A percentile compares a stretch with the other conserved stretches of the same genome.
These are phyloP conservation scores for Brachionus rubens DNA, from an alignment of 1,140 invertebrate species.

Conservation along the genomic window DNA sequence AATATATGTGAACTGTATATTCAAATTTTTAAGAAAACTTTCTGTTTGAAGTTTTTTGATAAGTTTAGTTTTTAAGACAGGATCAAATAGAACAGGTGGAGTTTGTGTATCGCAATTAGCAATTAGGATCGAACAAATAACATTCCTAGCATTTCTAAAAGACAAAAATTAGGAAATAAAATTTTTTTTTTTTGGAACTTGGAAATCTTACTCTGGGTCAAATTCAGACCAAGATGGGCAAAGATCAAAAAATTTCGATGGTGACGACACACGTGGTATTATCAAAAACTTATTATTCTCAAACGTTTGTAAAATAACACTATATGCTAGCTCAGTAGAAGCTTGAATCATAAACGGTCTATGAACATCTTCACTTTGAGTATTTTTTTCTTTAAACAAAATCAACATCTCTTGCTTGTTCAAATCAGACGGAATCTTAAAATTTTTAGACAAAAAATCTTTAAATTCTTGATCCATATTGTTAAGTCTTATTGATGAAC, in stretches of 20 bases:
- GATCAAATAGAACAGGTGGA: neutral
- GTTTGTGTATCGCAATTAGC: neutral
- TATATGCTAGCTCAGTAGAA: neutral
- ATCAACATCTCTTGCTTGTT: constrained; percentile 22
- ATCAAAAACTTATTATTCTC: constrained; percentile 10
- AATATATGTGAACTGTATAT: constrained; percentile 1
- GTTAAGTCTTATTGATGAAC: neutral
- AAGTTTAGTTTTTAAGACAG: neutral
- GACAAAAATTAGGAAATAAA: too few relatives aligned
- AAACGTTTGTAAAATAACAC: neutral
- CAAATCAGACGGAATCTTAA: constrained; percentile 9
- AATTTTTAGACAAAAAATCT: constrained; percentile 21
- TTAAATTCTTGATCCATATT: neutral
- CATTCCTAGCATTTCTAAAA: neutral
- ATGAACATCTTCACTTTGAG: neutral
- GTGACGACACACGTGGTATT: constrained; percentile 13
- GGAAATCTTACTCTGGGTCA: neutral
- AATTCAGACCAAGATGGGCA: constrained; percentile 18
- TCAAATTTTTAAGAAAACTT: constrained; percentile 6
- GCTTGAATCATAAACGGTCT: constrained; percentile 8
- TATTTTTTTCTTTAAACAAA: constrained; percentile 36
- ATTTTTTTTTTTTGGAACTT: too few relatives aligned
- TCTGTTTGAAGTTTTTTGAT: neutral
- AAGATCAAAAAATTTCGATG: constrained; percentile 9
- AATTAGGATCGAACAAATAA: neutral